A percentile compares a stretch with the other conserved stretches of the same genome.
Evolutionary conservation across 2,888 invertebrate species (phyloP).

Genomic region (Colletes collaris): DNA sequence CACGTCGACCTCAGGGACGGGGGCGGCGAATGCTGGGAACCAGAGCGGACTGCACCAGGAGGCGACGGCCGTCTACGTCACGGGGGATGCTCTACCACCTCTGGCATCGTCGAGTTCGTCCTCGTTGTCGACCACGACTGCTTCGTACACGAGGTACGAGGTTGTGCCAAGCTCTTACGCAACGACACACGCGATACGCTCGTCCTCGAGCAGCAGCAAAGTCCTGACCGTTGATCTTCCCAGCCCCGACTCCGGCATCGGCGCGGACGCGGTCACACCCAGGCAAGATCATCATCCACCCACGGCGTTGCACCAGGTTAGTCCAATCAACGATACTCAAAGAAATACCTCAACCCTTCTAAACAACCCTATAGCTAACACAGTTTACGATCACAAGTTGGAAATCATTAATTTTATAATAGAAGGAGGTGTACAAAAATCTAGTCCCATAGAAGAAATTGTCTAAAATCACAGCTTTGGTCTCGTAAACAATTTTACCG

Average conservation of each 20-base stretch:
- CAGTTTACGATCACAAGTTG: too few species aligned
- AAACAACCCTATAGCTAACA: too few species aligned
- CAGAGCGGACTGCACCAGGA: constrained; percentile 79
- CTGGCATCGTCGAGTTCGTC: constrained; percentile 85
- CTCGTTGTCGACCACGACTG: constrained; percentile 85
- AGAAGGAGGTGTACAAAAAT: too few species aligned
- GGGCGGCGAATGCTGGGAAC: constrained; percentile 66
- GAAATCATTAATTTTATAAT: too few species aligned
- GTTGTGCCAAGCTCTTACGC: constrained; percentile 81
- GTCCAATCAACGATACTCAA: neutral
- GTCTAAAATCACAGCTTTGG: too few species aligned
- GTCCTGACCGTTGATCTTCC: constrained; percentile 97
- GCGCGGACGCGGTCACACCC: constrained; percentile 96
- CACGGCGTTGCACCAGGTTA: constrained; percentile 94
- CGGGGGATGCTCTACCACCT: constrained; percentile 82
- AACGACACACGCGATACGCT: constrained; percentile 81
- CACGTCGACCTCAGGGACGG: constrained; percentile 75
- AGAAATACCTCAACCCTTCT: too few species aligned
- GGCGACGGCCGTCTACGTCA: constrained; percentile 86
- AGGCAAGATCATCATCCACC: constrained; percentile 84
- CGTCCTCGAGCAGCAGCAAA: constrained; percentile 81
- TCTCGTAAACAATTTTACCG: too few species aligned
- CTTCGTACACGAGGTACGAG: constrained; percentile 82
- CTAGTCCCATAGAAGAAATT: too few species aligned
- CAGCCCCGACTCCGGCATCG: constrained; percentile 97